Evolutionary conservation across 2,797 vertebrate species (phyloP).

Genomic region (Lepilemur septentrionalis): DNA sequence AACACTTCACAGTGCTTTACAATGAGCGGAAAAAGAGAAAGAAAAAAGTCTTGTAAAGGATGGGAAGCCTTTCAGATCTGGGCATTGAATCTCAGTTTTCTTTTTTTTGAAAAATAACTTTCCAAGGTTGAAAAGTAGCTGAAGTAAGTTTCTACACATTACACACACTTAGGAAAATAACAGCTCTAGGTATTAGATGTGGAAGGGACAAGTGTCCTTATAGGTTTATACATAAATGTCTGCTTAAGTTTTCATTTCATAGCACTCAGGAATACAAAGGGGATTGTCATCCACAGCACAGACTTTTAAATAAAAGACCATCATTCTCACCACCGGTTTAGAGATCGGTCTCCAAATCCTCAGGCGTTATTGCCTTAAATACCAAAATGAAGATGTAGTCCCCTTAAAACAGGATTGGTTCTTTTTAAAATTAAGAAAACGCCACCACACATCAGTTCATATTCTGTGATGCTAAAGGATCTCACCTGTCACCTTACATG

Average conservation of each 20-base stretch:
- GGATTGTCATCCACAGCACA: not conserved
- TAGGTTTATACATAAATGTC: not conserved
- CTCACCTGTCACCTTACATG: not conserved
- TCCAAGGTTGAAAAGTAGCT: slow-evolving; percentile 55
- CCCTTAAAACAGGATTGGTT: not conserved
- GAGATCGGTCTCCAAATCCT: not conserved
- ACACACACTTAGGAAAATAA: slow-evolving; percentile 24
- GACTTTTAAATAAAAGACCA: not conserved
- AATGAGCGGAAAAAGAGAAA: slow-evolving; percentile 28
- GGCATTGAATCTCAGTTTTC: slow-evolving; percentile 31
- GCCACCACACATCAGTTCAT: not conserved
- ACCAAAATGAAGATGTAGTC: not conserved
- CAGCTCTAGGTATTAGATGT: not conserved
- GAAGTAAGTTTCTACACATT: slow-evolving; percentile 35
- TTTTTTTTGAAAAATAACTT: slow-evolving; percentile 21
- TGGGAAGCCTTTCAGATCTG: slow-evolving; percentile 63
- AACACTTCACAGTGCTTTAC: slow-evolving; percentile 65
- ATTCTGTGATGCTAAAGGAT: not conserved
- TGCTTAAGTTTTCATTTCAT: not conserved
- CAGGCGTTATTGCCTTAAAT: not conserved
- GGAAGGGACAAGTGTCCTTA: not conserved
- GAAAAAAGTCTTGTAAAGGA: slow-evolving; percentile 40
- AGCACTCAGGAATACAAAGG: not conserved
- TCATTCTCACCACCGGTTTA: not conserved
- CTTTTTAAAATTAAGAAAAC: slow-evolving; percentile 11